Evolutionary conservation across 2,888 invertebrate genomes (phyloP).

Genomic region (Physocephala rufipes): DNA sequence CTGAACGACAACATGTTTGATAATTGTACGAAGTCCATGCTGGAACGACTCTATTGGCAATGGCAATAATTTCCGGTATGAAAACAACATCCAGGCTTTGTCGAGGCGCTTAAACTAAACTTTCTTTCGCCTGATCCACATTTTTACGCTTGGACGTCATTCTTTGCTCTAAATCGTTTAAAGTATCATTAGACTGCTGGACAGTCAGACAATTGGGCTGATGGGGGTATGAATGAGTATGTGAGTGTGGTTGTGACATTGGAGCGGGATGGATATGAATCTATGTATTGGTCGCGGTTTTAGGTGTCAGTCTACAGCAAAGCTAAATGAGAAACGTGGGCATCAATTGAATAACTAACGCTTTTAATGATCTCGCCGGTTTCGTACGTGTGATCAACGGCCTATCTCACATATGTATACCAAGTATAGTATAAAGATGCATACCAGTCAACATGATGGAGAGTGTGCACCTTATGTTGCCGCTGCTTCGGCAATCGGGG

Average conservation of each 20-base stretch:
- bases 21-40: background rate
- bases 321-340: slow-evolving; percentile 22
- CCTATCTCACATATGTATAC: too few species aligned
- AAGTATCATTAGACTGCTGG: background rate
- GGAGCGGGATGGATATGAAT: background rate
- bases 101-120: background rate
- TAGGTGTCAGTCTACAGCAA: slow-evolving; percentile 19
- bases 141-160: too few species aligned
- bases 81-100: slow-evolving; percentile 27
- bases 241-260: background rate
- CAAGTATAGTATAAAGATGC: too few species aligned
- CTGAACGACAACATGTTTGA: background rate
- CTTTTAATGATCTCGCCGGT: slow-evolving; percentile 23
- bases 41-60: slow-evolving; percentile 24
- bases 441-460: too few species aligned
- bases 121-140: slow-evolving; percentile 7
- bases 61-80: slow-evolving; percentile 23
- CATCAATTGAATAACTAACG: slow-evolving; percentile 30
- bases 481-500: background rate
- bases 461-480: background rate
- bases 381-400: slow-evolving; percentile 24
- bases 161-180: slow-evolving; percentile 1
- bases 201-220: slow-evolving; percentile 4
- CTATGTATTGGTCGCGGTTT: slow-evolving; percentile 1
- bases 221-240: background rate